Percentiles rank a stretch among this genome's conserved stretches.
These are phyloP conservation scores for Drosophila watanabei DNA, from an alignment of 1,140 invertebrate species.

Conservation along the genomic window DNA sequence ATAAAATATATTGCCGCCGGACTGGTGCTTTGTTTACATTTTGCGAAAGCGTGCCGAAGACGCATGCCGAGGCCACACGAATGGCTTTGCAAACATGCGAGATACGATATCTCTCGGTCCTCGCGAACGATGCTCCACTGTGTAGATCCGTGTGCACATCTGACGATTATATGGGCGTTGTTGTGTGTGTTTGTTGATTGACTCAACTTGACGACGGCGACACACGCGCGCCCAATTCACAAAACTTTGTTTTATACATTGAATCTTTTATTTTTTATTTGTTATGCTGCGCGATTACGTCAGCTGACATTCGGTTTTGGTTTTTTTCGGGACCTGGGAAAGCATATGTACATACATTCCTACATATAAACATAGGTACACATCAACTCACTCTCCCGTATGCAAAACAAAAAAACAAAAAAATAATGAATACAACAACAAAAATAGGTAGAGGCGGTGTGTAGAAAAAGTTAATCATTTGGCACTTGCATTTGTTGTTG, in stretches of 20 bases:
- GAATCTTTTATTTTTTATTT: constrained; percentile 48
- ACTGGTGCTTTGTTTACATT: background rate
- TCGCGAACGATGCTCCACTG: background rate
- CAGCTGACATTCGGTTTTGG: constrained; percentile 58
- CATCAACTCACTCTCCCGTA: constrained; percentile 16
- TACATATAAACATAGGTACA: constrained; percentile 24
- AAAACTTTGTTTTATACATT: constrained; percentile 67
- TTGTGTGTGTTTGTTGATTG: constrained; percentile 54
- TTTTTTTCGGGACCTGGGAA: constrained; percentile 38
- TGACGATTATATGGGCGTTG: constrained; percentile 9
- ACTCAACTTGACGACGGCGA: constrained; percentile 64
- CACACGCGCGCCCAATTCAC: constrained; percentile 52
- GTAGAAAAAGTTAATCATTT: constrained; percentile 48
- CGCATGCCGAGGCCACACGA: background rate
- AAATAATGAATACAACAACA: constrained; percentile 17
- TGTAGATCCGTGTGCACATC: constrained; percentile 32
- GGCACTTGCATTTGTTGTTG: constrained; percentile 44
- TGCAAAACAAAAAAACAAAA: constrained; percentile 35
- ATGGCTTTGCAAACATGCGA: background rate
- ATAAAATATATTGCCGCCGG: too few relatives aligned
- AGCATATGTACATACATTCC: constrained; percentile 31
- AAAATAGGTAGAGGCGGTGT: constrained; percentile 32
- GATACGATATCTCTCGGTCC: background rate
- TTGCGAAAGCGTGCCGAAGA: background rate
- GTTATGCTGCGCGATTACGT: constrained; percentile 74